These are phyloP conservation scores for Lytechinus variegatus DNA, from an alignment of 35 echinoderm and acorn worm genomes.

Conservation along the genomic window DNA sequence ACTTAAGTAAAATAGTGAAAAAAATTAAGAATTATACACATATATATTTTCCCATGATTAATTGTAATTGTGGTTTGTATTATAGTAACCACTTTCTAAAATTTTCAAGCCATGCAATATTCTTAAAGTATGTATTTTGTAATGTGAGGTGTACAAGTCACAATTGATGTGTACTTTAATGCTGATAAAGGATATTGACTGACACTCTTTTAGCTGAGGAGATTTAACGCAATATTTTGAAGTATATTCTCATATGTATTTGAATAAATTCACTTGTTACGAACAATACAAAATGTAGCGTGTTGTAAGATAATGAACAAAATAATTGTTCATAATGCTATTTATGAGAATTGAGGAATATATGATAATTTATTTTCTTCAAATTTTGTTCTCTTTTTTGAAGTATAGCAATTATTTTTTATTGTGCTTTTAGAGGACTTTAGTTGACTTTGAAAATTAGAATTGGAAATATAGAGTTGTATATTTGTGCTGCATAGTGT, in stretches of 20 bases:
- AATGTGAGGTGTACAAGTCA: not conserved
- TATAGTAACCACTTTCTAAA: not conserved
- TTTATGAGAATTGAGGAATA: no score
- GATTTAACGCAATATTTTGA: not conserved
- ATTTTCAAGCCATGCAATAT: not conserved
- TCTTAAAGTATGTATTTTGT: not conserved
- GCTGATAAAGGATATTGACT: not conserved
- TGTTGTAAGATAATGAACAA: no score
- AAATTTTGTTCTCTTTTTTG: no score
- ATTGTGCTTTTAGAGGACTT: no score
- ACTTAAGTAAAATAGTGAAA: not conserved
- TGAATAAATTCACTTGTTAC: no score
- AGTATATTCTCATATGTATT: not conserved
- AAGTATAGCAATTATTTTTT: no score
- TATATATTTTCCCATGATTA: not conserved
- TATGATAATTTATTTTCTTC: no score
- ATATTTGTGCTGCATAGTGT: no score
- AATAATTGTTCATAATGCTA: no score
- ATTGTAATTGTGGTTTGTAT: not conserved
- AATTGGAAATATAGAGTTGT: no score
- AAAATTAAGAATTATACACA: not conserved
- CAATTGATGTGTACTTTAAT: not conserved
- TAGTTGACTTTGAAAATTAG: no score
- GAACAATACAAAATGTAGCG: no score
- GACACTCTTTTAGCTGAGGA: not conserved